Base-by-base conservation (phyloP, 1,140 invertebrate species). In the Aphidius ervi region DNA sequence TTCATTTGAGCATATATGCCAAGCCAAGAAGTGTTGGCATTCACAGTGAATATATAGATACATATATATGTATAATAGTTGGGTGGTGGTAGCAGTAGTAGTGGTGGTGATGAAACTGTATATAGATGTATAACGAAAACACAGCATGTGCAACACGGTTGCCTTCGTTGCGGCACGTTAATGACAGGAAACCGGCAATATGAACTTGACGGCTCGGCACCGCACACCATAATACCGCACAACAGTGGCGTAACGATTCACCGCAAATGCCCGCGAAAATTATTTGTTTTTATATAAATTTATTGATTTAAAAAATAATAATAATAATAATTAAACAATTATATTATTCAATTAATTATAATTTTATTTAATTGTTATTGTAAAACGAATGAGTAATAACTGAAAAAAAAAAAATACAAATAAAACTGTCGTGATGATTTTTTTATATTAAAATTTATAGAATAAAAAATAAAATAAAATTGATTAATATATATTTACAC, bases 151-250 rank as follows among this genome's bases (percentile, higher is more conserved):
- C 56, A 55, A 31, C 52, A 65, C 55, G 56, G 67, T 65, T 59
- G 54, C 56, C 66, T 65, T 66, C 67, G 70, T 69, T 62, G 67
- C 68, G 69, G 72, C 70, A 72, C 75, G 73, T 74, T 80, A 78
- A 78, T 78, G 76, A 78, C 77, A 78, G 77, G 77, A 79, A 78
- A 79, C 74, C 73, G 70, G 74, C 75, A 77, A 78, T 78, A 76
- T 76, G 77, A 77, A 77, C 74, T 76, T 78, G 76, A 80, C 75
- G 76, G 74, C 69, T 77, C 68, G 69, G 70, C 69, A 76, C 74
- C 74, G 72, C 74, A 65, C 61, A 65, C 61, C 65, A 61, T 65
- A 66, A 67, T 65, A 63, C 64, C 58, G 65, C 62, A 65, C 63
- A 66, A 63, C 73, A 72, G 68, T 68, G 71, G 67, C 70, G 69